These are phyloP conservation scores for Lucilia sericata DNA, from an alignment of 1,140 invertebrate genomes.

Conservation along the genomic window DNA sequence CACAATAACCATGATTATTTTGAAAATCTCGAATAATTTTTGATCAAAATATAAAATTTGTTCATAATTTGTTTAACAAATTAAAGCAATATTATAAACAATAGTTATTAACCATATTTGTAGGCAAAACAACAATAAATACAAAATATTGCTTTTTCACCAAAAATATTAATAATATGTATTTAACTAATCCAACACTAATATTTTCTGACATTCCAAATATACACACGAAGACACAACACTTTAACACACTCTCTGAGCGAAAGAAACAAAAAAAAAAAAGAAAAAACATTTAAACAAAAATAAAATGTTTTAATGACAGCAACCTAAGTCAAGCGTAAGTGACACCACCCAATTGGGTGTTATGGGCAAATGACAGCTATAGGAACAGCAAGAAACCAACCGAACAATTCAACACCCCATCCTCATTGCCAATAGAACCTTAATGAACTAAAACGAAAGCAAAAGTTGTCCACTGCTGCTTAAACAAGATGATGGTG, in stretches of 20 bases:
- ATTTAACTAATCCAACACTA: neutral
- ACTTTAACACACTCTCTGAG: neutral
- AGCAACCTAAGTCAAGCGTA: constrained; percentile 1
- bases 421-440: neutral
- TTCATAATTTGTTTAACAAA: too few relatives aligned
- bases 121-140: too few relatives aligned
- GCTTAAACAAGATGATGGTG: neutral
- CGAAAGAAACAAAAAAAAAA: neutral
- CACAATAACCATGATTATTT: too few relatives aligned
- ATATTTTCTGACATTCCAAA: neutral
- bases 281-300: neutral
- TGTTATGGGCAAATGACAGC: neutral
- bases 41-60: too few relatives aligned
- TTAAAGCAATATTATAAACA: too few relatives aligned
- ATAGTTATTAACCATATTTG: too few relatives aligned
- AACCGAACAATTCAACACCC: neutral
- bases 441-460: neutral
- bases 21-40: too few relatives aligned
- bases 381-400: neutral
- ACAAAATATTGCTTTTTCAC: too few relatives aligned
- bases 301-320: constrained; percentile 26
- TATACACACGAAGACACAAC: neutral
- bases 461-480: neutral
- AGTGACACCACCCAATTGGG: constrained; percentile 10
- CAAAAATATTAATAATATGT: too few relatives aligned